phyloP scores from a whole-genome alignment of 2,113 vertebrate species.

The Gallinago paraguaiae region DNA sequence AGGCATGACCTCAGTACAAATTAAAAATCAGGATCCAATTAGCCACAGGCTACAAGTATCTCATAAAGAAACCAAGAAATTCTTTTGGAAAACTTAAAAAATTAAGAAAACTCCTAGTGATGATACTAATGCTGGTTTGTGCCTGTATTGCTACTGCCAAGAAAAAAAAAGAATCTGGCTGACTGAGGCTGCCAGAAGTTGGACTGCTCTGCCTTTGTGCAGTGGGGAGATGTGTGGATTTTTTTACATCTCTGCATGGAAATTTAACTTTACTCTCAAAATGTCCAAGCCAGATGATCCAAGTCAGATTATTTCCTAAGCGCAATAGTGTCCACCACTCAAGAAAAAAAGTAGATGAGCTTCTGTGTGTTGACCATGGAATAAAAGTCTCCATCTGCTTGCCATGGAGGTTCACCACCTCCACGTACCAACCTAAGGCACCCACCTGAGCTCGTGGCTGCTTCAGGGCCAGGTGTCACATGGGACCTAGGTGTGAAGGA shows the following conservation, averaged over 20 bases:
- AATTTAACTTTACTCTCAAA: not conserved
- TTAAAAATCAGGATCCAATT: not conserved
- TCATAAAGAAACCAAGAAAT: not conserved
- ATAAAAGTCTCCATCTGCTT: not conserved
- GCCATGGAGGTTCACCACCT: fast-evolving
- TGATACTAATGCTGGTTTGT: not conserved
- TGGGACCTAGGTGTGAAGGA: not conserved
- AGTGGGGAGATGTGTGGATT: not conserved
- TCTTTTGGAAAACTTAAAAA: not conserved
- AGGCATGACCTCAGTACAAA: not conserved
- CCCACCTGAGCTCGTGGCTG: not conserved
- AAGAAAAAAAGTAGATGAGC: not conserved
- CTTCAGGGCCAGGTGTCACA: not conserved
- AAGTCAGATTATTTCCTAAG: not conserved
- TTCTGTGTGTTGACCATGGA: not conserved
- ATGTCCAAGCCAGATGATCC: not conserved
- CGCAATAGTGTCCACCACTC: not conserved
- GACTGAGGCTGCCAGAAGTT: not conserved
- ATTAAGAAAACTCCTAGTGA: not conserved
- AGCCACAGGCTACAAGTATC: not conserved
- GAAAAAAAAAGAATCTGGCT: not conserved
- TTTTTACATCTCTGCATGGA: not conserved
- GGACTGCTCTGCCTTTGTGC: not conserved
- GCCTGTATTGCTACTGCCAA: not conserved
- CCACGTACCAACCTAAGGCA: not conserved